Evolutionary conservation across 2,888 invertebrate species (phyloP), one percentile per base, ranked within the genome.

Genomic region (Quadroppia sp.): DNA sequence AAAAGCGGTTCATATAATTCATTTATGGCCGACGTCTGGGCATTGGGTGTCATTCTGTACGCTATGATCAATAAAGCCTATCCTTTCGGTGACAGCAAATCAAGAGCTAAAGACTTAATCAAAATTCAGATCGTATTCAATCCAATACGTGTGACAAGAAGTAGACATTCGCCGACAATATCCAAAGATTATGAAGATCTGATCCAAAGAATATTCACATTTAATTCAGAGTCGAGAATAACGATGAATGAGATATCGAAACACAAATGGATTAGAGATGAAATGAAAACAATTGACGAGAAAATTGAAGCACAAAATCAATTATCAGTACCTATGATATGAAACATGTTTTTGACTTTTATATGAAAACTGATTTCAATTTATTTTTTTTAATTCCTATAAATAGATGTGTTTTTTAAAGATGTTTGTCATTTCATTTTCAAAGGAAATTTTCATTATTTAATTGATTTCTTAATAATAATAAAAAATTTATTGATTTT

Each of bases 1-100:
- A 36, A 28, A 20, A 61, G 59, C 3, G 9, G 59, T 11, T 40
- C 53, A 1, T 75, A 71, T 50, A 32, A 73, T 36, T 71, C 75
- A 32, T 40, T 73, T 25, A 4, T 23, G 9, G 70, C 73, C 1
- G 75, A 75, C 30, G 69, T 75, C 30, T 75, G 73, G 73, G 48
- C 75, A 13, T 36, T 75, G 59, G 75, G 75, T 15, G 73, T 75
- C 7, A 61, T 71, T 48, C 32, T 75, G 20, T 75, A 56, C 23
- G 70, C 73, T 28, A 75, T 75, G 73, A 25, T 70, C 7, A 75
- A 71, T 25, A 61, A 64, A 20, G 48, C 53, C 30, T 75, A 72
- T 30, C 75, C 75, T 6, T 75, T 75, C 17, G 56, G 56, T 30
- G 28, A 56, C 2, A 1, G 30, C 2, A 17, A 45, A 6, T 2